Conservation (phyloP, 2,888 invertebrate genomes). For the Timandra comae region DNA sequence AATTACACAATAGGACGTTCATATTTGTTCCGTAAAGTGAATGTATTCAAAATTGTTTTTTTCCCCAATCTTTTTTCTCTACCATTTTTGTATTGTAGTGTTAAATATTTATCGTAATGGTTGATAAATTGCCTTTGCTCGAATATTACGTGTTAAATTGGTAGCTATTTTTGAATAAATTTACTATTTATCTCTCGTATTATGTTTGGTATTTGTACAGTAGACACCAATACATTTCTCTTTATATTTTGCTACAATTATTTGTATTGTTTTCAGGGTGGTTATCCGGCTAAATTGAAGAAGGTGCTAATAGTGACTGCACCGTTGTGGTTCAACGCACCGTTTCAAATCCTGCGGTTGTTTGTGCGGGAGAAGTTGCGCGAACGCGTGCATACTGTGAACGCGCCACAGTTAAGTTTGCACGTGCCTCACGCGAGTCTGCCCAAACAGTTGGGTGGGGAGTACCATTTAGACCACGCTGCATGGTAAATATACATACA, state of each 20-base stretch:
- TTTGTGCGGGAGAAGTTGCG: conserved; percentile 97
- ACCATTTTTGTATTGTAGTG: too few relatives aligned
- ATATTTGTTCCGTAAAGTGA: too few relatives aligned
- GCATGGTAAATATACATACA: conserved; percentile 87
- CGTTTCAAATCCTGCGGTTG: conserved; percentile 94
- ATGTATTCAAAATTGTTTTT: too few relatives aligned
- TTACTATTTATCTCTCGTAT: too few relatives aligned
- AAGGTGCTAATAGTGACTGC: conserved; percentile 98
- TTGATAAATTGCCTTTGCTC: too few relatives aligned
- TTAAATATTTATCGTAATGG: too few relatives aligned
- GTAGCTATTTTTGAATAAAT: too few relatives aligned
- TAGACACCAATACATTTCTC: too few relatives aligned
- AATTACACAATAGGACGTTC: conserved; percentile 14
- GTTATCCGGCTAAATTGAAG: conserved; percentile 97
- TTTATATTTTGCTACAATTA: too few relatives aligned
- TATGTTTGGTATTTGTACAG: too few relatives aligned
- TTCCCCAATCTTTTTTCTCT: too few relatives aligned
- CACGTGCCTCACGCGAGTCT: conserved; percentile 94
- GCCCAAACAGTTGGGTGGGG: conserved; percentile 92
- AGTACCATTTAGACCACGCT: conserved; percentile 90
- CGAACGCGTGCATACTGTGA: conserved; percentile 96
- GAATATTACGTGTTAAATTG: too few relatives aligned
- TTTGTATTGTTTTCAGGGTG: conserved; percentile 82
- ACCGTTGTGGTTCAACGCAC: conserved; percentile 98
- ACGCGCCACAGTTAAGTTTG: conserved; percentile 89